Evolutionary conservation across 2,113 vertebrate species (phyloP), one percentile per base, ranked within the genome.

Genomic region (Eurystomus gularis): DNA sequence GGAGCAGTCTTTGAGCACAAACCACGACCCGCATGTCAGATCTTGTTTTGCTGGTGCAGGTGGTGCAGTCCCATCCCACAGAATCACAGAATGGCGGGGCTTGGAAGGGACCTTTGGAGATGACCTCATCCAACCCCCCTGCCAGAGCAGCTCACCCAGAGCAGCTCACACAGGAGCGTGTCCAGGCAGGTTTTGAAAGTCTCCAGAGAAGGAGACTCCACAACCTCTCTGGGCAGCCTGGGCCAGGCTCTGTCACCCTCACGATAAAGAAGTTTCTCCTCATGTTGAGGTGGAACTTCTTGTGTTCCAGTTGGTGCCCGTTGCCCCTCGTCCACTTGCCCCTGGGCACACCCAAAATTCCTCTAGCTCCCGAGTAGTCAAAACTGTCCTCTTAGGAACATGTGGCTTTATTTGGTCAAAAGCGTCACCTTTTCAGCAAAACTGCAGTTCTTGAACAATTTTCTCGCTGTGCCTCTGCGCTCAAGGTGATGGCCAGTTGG

Each of bases 11-110:
- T 17, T 17, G 79, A 68, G 82, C 70, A 26, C 16, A 19, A 3
- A 18, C 70, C 76, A 10, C 2, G 4, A 31, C 48, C 52, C 4
- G 0, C 55, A 3, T 9, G 71, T 60, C 66, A 23, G 70, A 11
- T 31, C 79, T 25, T 71, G 61, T 42, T 71, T 17, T 82, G 57
- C 77, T 73, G 58, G 23, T 1, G 2, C 33, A 88, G 49, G 17
- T 79, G 88, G 8, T 88, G 64, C 82, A 39, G 11, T 9, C 58
- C 64, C 35, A 25, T 15, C n/a, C n/a, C n/a, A n/a, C n/a, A n/a
- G 15, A 42, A 42, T 42, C 42, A 42, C 42, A 42, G 42, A 42
- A 15, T 42, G 15, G 42, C 42, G 15, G 42, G 42, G 42, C 11
- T 42, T 42, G 42, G 42, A 42, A 42, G 42, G 42, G 42, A 42